A percentile compares a stretch with the other conserved stretches of the same genome.
Evolutionary conservation across 2,113 vertebrate species (phyloP).

Genomic region (Notothenia coriiceps): DNA sequence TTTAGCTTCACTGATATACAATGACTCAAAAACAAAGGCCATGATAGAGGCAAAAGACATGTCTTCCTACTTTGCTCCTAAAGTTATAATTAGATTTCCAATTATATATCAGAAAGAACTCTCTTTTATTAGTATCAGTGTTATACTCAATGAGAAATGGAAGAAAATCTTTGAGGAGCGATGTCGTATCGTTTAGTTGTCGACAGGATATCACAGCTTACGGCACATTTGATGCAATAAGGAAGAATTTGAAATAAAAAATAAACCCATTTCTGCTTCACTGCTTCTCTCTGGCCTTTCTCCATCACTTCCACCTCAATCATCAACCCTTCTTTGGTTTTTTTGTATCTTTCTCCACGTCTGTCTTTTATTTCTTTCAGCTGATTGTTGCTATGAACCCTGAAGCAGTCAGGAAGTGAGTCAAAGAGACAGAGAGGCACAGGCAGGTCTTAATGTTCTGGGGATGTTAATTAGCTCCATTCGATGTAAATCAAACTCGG

Average conservation of each 20-base stretch:
- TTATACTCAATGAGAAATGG: neutral
- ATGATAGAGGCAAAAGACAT: neutral
- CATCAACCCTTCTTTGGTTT: slow-evolving; percentile 14
- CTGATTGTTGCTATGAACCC: slow-evolving; percentile 16
- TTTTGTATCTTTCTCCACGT: slow-evolving; percentile 20
- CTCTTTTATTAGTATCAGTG: neutral
- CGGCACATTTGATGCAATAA: slow-evolving; percentile 3
- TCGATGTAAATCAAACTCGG: slow-evolving; percentile 68
- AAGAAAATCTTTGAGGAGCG: neutral
- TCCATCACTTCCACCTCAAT: slow-evolving; percentile 27
- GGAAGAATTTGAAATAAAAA: neutral
- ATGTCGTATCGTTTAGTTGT: neutral
- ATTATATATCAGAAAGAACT: too few species aligned
- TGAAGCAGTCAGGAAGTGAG: slow-evolving; percentile 18
- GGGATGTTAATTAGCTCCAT: slow-evolving; percentile 66
- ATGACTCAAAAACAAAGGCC: neutral
- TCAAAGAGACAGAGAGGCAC: slow-evolving; percentile 40
- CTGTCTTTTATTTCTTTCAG: slow-evolving; percentile 13
- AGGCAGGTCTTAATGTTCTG: slow-evolving; percentile 53
- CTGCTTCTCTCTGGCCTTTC: slow-evolving; percentile 3
- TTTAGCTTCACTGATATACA: neutral
- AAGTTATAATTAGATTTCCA: neutral
- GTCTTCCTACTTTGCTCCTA: neutral
- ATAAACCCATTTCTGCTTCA: slow-evolving; percentile 16
- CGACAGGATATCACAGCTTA: slow-evolving; percentile 19